Percentiles rank a stretch among this genome's conserved stretches.
Evolutionary conservation across 2,888 invertebrate species (phyloP).

Genomic region (Drosophila mimica): DNA sequence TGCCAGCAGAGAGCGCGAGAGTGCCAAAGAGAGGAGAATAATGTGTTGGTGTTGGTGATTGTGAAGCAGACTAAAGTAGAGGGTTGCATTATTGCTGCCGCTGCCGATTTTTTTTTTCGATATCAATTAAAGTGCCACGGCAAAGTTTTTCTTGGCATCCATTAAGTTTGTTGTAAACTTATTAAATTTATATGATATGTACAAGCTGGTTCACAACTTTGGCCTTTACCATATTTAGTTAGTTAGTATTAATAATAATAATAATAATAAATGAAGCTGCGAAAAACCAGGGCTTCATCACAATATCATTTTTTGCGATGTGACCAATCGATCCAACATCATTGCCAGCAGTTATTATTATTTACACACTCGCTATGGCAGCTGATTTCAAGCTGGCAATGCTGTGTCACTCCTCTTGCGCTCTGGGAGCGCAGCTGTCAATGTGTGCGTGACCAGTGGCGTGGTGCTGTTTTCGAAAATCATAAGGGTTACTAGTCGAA

Average conservation of each 20-base stretch:
- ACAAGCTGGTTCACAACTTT: not conserved
- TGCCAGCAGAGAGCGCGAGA: constrained; percentile 32
- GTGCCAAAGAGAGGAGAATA: constrained; percentile 34
- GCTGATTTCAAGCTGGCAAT: constrained; percentile 55
- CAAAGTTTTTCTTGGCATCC: constrained; percentile 1
- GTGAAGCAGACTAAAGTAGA: constrained; percentile 25
- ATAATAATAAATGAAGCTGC: not conserved
- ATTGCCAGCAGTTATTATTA: constrained; percentile 49
- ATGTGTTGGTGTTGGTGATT: constrained; percentile 24
- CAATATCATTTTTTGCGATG: not conserved
- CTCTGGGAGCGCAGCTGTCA: constrained; percentile 25
- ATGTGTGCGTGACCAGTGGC: constrained; percentile 52
- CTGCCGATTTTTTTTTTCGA: constrained; percentile 6
- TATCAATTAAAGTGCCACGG: not conserved
- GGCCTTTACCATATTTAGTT: not conserved
- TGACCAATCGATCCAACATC: constrained; percentile 44
- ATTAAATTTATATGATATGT: not conserved
- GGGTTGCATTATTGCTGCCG: constrained; percentile 51
- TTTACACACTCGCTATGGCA: constrained; percentile 27
- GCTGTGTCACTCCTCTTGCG: constrained; percentile 22
- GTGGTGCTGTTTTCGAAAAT: constrained; percentile 4
- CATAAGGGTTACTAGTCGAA: constrained; percentile 4
- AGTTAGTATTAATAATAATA: not conserved
- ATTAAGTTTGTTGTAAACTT: not conserved
- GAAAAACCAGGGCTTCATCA: constrained; percentile 31